A percentile compares a stretch with the other conserved stretches of the same genome.
phyloP scores from a whole-genome alignment of 2,113 vertebrate species.

The Pardalotus punctatus region DNA sequence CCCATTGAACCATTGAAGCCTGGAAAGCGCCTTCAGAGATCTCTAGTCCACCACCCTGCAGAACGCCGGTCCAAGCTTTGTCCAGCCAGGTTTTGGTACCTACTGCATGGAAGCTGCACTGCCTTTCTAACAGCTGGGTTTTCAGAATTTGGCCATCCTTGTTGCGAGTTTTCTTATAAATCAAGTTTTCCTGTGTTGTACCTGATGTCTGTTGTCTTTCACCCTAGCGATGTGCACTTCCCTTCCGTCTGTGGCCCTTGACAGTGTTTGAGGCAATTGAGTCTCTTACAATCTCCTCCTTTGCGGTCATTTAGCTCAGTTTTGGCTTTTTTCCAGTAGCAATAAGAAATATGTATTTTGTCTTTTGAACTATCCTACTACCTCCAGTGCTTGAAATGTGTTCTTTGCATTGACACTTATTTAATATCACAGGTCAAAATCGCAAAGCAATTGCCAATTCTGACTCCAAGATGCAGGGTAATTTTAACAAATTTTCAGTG shows the following conservation, averaged over 20 bases:
- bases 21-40: background rate
- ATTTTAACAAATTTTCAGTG: background rate
- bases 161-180: background rate
- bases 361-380: background rate
- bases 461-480: background rate
- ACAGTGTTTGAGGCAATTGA: background rate
- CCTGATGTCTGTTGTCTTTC: background rate
- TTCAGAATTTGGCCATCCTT: background rate
- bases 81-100: background rate
- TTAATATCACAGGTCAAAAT: background rate
- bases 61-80: background rate
- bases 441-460: background rate
- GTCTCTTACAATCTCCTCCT: background rate
- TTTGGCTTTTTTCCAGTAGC: background rate
- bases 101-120: background rate
- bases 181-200: background rate
- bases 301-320: background rate
- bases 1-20: background rate
- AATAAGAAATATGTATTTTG: background rate
- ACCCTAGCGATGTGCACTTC: background rate
- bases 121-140: background rate
- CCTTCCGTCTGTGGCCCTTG: background rate
- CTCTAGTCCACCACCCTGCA: background rate
- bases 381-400: background rate
- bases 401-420: background rate